Conservation (phyloP, 2,113 vertebrate genomes). For the Gadus chalcogrammus region DNA sequence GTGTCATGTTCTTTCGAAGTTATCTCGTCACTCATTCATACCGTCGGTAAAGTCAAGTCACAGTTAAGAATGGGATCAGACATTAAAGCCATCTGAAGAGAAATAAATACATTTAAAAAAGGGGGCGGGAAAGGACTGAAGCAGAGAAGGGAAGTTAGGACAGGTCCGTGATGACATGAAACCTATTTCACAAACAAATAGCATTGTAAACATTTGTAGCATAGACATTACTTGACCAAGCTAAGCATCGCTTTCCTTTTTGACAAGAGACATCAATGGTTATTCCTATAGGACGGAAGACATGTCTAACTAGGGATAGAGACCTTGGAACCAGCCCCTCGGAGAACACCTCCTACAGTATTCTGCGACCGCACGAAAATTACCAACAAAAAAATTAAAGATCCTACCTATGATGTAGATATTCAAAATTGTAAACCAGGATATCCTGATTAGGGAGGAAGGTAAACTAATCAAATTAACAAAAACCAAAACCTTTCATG, state of each 20-base stretch:
- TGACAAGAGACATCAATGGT: slow-evolving; percentile 60
- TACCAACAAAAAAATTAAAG: slow-evolving; percentile 1
- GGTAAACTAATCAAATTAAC: slow-evolving; percentile 43
- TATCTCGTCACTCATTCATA: slow-evolving; percentile 79
- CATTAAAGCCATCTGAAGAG: slow-evolving; percentile 32
- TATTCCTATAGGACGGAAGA: slow-evolving; percentile 74
- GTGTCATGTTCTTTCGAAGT: slow-evolving; percentile 73
- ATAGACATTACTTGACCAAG: slow-evolving; percentile 58
- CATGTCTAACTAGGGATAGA: slow-evolving; percentile 63
- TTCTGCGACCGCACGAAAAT: too few relatives aligned
- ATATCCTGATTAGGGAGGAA: slow-evolving; percentile 55
- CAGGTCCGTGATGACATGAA: slow-evolving; percentile 64
- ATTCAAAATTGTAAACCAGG: slow-evolving; percentile 54
- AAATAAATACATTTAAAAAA: slow-evolving; percentile 71
- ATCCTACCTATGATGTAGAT: slow-evolving; percentile 36
- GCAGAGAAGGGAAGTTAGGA: slow-evolving; percentile 53
- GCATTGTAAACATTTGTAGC: slow-evolving; percentile 75
- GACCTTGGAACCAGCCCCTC: too few relatives aligned
- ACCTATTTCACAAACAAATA: slow-evolving; percentile 67
- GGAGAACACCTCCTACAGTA: too few relatives aligned
- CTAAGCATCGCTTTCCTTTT: slow-evolving; percentile 61
- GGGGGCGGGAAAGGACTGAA: slow-evolving; percentile 63
- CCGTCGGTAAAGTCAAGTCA: slow-evolving; percentile 79
- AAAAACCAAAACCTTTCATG: slow-evolving; percentile 43
- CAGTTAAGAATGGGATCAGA: slow-evolving; percentile 67